Percentiles rank a stretch among this genome's conserved stretches.
phyloP scores from a whole-genome alignment of 2,797 vertebrate species.

The Chloroceryle amazona region DNA sequence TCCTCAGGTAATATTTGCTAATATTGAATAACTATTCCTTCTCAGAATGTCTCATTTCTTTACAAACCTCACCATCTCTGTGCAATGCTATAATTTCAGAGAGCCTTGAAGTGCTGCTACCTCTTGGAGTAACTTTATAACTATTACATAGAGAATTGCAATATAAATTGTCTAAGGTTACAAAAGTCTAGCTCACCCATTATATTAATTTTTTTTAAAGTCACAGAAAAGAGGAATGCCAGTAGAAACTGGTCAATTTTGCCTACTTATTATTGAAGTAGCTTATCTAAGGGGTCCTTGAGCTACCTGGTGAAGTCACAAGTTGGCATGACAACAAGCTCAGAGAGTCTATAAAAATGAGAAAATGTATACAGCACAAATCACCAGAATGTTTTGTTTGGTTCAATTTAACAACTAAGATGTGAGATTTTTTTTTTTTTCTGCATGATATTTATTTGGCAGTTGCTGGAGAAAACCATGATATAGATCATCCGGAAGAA shows the following conservation, averaged over 20 bases:
- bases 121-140: conserved; percentile 42
- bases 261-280: conserved; percentile 58
- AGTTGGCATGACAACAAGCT: conserved; percentile 69
- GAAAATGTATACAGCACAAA: conserved; percentile 22
- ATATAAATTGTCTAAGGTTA: conserved; percentile 37
- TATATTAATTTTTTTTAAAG: conserved; percentile 30
- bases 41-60: neutral
- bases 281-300: conserved; percentile 55
- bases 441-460: neutral
- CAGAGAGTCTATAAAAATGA: conserved; percentile 11
- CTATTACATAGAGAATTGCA: neutral
- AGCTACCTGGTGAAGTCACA: conserved; percentile 48
- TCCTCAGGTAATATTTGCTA: conserved; percentile 12
- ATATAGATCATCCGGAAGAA: neutral
- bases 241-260: conserved; percentile 46
- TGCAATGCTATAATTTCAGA: neutral
- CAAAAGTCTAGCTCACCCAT: conserved; percentile 26
- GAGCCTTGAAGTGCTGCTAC: conserved; percentile 23
- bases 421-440: neutral
- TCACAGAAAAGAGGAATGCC: neutral
- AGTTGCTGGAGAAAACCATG: neutral
- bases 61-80: neutral
- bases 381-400: neutral
- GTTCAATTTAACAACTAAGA: neutral
- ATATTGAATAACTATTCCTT: conserved; percentile 11